Percentiles rank a stretch among this genome's conserved stretches.
These are phyloP conservation scores for Caiman crocodilus DNA, from an alignment of 2,797 vertebrate genomes.

Conservation along the genomic window DNA sequence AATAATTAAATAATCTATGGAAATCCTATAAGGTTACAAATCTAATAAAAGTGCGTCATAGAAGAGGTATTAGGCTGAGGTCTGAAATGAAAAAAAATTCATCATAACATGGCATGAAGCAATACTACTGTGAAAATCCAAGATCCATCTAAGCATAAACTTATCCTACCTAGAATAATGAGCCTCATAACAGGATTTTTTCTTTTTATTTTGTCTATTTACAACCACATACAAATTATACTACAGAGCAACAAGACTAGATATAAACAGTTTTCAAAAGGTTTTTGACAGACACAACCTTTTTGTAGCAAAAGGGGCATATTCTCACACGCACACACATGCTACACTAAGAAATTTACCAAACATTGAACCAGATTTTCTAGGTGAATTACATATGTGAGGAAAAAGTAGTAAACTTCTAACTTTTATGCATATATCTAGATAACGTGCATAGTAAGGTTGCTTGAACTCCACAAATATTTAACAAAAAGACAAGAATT, in stretches of 20 bases:
- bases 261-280: not conserved
- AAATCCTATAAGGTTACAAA: not conserved
- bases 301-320: not conserved
- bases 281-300: not conserved
- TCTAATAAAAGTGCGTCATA: not conserved
- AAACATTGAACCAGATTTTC: not conserved
- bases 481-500: not conserved
- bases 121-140: not conserved
- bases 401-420: not conserved
- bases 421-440: too few species aligned
- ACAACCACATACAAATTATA: not conserved
- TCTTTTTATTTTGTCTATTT: not conserved
- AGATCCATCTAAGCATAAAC: not conserved
- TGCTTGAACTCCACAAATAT: not conserved
- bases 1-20: not conserved
- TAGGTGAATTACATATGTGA: not conserved
- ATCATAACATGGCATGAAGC: too few species aligned
- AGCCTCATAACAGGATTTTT: too few species aligned
- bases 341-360: not conserved
- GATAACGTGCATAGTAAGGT: too few species aligned
- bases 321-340: not conserved
- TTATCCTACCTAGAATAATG: too few species aligned
- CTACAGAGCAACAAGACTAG: not conserved
- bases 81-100: too few species aligned
- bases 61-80: not conserved